Evolutionary conservation across 2,113 vertebrate genomes (phyloP), one percentile per base, ranked within the genome.

Genomic region (Tringa solitaria): DNA sequence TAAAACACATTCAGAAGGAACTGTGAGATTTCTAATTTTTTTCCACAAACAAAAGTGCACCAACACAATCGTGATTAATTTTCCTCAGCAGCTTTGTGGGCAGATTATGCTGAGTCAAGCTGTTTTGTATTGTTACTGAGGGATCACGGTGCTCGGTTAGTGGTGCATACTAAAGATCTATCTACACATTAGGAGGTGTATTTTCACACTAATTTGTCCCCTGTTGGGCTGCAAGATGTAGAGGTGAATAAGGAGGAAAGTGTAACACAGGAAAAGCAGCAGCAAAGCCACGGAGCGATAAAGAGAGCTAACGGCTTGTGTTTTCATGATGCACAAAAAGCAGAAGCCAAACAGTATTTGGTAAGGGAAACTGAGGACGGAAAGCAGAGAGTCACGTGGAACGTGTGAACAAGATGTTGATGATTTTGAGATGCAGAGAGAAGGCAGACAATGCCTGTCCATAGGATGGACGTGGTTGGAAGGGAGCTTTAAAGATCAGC

Each of bases 371-470:
- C 21, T 45, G 12, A 5, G 3, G 39, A 72, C 41, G 9, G 41
- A 59, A 65, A 80, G 53, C 12, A n/a, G 35, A 70, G 17, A 33
- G 17, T 30, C 24, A 45, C 0, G 1, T 12, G 82, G 30, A 89
- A 73, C 0, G 0, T 10, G 10, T 0, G 0, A 82, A 3, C 72
- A 61, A 78, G 20, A 21, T 39, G 33, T 28, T 64, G 32, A 35
- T 26, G 27, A 68, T 73, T 88, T 28, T 79, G 33, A 83, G 59
- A 60, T 1, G 5, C 24, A 68, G 53, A 60, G 28, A 24, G 45
- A 32, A 75, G 43, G 64, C 43, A 30, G 50, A n/a, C 12, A 53
- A 22, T 22, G 39, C 51, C 64, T 65, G 51, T 41, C n/a, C 37
- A 48, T 2, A 41, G 32, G 54, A 45, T 4, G 19, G 65, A 16